Evolutionary conservation across 1,140 invertebrate species (phyloP).

Genomic region (Oncopodura yosiiana): DNA sequence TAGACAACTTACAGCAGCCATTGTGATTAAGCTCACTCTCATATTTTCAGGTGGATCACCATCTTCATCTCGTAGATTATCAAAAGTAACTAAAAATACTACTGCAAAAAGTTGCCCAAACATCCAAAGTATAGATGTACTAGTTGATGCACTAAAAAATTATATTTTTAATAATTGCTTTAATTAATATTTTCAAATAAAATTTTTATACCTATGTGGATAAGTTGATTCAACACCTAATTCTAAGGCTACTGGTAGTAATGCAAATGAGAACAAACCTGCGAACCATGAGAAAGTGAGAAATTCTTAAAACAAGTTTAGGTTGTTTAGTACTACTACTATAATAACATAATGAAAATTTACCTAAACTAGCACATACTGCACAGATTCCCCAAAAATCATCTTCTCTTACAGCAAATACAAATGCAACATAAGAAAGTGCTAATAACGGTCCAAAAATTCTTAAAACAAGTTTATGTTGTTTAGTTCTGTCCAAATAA

Average conservation of each 20-base stretch:
- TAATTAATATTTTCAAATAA: too few species aligned
- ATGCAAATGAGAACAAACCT: conserved; percentile 10
- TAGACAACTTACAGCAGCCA: too few species aligned
- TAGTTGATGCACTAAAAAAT: too few species aligned
- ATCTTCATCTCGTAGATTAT: conserved; percentile 11
- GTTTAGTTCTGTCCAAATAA: conserved; percentile 19
- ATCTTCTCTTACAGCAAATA: conserved; percentile 20
- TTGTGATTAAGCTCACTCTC: conserved; percentile 6
- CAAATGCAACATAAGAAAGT: conserved; percentile 10
- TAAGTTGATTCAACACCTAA: conserved; percentile 24
- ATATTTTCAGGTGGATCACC: conserved; percentile 16
- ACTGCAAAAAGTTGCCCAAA: conserved; percentile 20
- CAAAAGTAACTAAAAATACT: conserved; percentile 15
- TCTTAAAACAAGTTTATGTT: conserved; percentile 4
- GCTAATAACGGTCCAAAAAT: conserved; percentile 8
- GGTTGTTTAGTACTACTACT: conserved; percentile 19
- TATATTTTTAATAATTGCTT: too few species aligned
- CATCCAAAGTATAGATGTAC: conserved; percentile 22
- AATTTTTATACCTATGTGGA: too few species aligned
- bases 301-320: neutral
- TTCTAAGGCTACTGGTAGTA: conserved; percentile 23
- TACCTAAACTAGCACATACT: conserved; percentile 5
- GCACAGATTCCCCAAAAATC: conserved; percentile 1
- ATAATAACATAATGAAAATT: neutral
- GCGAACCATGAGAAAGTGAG: too few species aligned